Conservation (phyloP, 2,113 vertebrate species). For the Formicarius rufipectus region DNA sequence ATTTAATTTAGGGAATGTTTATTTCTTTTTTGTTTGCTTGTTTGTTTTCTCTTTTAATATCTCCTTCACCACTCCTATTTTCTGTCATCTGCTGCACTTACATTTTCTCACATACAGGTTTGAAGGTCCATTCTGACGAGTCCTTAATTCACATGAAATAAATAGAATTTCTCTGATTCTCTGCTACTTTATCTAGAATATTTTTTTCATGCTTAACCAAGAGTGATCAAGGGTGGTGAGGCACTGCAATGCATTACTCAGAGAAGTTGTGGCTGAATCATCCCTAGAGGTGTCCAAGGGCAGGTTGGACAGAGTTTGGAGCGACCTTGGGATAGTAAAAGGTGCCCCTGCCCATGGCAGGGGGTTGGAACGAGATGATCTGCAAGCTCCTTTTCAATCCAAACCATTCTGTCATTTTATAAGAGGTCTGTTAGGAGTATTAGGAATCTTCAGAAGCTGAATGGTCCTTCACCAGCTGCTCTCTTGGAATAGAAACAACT, state of each 20-base stretch:
- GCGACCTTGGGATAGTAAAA: background rate
- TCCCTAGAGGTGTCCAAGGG: background rate
- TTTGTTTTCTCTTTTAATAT: constrained; percentile 51
- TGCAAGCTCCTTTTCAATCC: background rate
- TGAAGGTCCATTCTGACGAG: background rate
- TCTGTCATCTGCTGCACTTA: constrained; percentile 28
- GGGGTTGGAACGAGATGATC: background rate
- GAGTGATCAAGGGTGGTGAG: background rate
- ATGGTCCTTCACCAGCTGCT: background rate
- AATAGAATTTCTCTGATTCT: background rate
- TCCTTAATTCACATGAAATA: background rate
- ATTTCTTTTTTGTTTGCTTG: constrained; percentile 55
- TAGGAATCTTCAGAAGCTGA: background rate
- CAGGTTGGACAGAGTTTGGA: accelerated
- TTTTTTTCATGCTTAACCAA: background rate
- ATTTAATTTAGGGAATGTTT: constrained; percentile 38
- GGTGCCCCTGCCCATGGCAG: background rate
- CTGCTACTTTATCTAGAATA: background rate
- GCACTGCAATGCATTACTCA: background rate
- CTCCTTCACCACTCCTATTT: constrained; percentile 37
- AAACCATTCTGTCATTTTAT: background rate
- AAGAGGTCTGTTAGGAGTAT: background rate
- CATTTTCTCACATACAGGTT: background rate
- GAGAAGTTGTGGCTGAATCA: background rate
- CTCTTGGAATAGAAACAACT: background rate